Evolutionary conservation across 2,797 vertebrate species (phyloP).

Genomic region (Chrosomus eos): DNA sequence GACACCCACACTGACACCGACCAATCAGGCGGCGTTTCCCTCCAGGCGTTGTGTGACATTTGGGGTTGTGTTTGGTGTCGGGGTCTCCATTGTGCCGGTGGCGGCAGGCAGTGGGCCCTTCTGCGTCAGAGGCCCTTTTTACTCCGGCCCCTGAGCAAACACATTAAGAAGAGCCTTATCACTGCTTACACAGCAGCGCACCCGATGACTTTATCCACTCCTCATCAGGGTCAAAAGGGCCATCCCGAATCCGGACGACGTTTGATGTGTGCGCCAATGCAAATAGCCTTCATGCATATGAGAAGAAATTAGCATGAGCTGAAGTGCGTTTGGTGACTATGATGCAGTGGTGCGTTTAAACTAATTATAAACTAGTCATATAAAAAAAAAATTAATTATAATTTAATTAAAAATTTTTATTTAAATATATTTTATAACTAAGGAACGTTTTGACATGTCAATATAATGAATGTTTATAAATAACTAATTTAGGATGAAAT

Average conservation of each 20-base stretch:
- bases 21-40: conserved; percentile 51
- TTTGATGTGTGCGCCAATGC: conserved; percentile 43
- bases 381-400: neutral
- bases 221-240: conserved; percentile 46
- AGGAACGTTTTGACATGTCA: neutral
- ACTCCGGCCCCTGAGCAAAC: conserved; percentile 78
- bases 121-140: conserved; percentile 82
- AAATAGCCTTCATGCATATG: conserved; percentile 37
- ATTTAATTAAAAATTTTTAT: too few relatives aligned
- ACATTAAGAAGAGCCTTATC: conserved; percentile 84
- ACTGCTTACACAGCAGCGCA: conserved; percentile 76
- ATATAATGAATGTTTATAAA: neutral
- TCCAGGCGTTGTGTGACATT: conserved; percentile 59
- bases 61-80: conserved; percentile 60
- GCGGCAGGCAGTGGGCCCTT: conserved; percentile 71
- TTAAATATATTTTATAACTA: too few relatives aligned
- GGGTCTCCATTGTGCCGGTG: conserved; percentile 60
- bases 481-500: neutral
- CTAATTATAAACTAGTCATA: neutral
- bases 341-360: neutral
- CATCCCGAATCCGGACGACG: conserved; percentile 30
- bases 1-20: conserved; percentile 25
- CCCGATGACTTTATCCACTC: conserved; percentile 42
- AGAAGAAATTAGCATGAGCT: conserved; percentile 34
- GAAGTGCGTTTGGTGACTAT: neutral